Conservation (phyloP, 2,113 vertebrate genomes). For the Phyllostomus discolor region DNA sequence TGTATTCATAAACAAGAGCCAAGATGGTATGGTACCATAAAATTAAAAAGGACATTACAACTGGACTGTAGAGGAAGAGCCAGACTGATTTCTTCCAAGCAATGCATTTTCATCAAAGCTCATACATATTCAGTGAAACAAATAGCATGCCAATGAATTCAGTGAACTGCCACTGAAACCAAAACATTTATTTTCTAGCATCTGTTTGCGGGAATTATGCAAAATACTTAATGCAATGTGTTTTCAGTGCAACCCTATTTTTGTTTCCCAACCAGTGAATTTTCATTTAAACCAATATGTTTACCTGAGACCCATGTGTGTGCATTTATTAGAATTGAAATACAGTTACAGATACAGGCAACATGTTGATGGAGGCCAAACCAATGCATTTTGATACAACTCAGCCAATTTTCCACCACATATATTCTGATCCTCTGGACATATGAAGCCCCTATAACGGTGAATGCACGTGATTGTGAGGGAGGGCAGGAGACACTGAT, state of each 20-base stretch:
- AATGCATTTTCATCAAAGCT: constrained; percentile 29
- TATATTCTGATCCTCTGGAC: background rate
- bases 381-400: background rate
- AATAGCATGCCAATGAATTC: background rate
- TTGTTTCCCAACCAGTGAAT: constrained; percentile 42
- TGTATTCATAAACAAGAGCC: constrained; percentile 34
- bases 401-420: background rate
- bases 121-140: constrained; percentile 46
- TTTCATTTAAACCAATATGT: constrained; percentile 48
- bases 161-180: background rate
- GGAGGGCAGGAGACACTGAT: background rate
- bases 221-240: constrained; percentile 38
- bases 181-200: background rate
- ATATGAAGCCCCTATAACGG: background rate
- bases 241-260: constrained; percentile 24
- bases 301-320: background rate
- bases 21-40: background rate
- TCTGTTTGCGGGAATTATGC: constrained; percentile 37
- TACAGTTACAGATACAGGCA: background rate
- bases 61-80: background rate
- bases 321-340: background rate
- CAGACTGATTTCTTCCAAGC: constrained; percentile 7
- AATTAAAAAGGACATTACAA: constrained; percentile 35
- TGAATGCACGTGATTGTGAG: background rate
- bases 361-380: background rate